Base-by-base conservation (phyloP, 2,113 vertebrate genomes). In the Ptychochromis oligacanthus region DNA sequence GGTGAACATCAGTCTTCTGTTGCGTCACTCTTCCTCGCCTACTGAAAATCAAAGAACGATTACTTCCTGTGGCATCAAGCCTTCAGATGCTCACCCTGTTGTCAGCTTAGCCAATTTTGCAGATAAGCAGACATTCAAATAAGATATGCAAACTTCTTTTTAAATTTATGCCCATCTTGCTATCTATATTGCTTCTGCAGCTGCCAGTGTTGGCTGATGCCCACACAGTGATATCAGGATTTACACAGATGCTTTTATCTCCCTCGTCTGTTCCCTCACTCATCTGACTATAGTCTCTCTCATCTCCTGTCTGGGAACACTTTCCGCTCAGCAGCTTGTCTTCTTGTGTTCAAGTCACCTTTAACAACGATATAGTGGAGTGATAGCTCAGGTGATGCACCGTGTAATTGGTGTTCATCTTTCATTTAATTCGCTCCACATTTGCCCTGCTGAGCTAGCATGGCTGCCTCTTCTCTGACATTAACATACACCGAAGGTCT, bases 371-470 rank as follows among this genome's bases (percentile, higher is more conserved):
- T 77, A 64, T 8, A 49, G 10, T 24, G 12, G 55, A 81, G 64
- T 75, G 80, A 85, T 70, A 59, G 77, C 82, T 82, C 77, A 78
- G 81, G 84, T 70, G 75, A 74, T 79, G 78, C 67, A 15, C 77
- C 14, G 2, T 82, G 79, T 87, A 90, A 91, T 89, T 84, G 83
- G 83, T 80, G n/a, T 89, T 92, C 85, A 84, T 89, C 83, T 90
- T 92, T 87, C 81, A 87, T 94, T 90, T 87, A 82, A 88, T 85
- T 84, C 2, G 24, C 67, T 81, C 76, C 67, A 60, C 60, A 28
- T 89, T 82, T 38, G 64, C 87, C 55, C 85, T 83, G 83, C 88
- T 91, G 86, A 92, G 85, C 85, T 60, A 81, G 88, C 88, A 85
- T 46, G 77, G 77, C 82, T 83, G 90, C 85, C 85, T 91, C 75